Evolutionary conservation across 2,888 invertebrate species (phyloP).

Genomic region (Tryphoninae sp.): DNA sequence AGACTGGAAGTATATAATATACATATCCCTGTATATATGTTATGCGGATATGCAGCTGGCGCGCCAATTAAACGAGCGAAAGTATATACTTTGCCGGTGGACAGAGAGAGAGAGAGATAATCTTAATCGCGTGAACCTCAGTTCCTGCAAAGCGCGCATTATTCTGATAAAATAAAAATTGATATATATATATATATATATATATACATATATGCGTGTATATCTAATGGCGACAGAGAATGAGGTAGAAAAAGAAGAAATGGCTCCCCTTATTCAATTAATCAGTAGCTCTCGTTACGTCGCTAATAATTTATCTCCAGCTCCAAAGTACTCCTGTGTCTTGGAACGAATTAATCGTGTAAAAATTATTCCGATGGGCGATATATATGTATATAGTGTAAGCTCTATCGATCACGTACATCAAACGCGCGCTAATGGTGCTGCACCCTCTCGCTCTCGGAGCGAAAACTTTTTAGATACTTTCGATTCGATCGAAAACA

Average conservation of each 20-base stretch:
- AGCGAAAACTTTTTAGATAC: constrained; percentile 25
- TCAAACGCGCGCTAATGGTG: constrained; percentile 51
- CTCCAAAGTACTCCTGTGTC: constrained; percentile 8
- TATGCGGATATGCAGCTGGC: constrained; percentile 33
- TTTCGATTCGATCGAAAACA: constrained; percentile 22
- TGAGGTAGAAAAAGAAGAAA: background rate
- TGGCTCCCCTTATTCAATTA: constrained; percentile 51
- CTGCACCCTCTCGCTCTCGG: constrained; percentile 52
- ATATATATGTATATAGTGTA: background rate
- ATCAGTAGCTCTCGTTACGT: constrained; percentile 44
- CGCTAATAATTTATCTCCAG: constrained; percentile 42
- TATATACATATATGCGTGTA: background rate
- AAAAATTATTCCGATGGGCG: constrained; percentile 23
- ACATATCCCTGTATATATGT: background rate
- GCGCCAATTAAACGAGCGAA: constrained; percentile 57
- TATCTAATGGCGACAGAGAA: background rate
- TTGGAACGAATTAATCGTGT: constrained; percentile 18
- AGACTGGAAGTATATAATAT: constrained; percentile 35
- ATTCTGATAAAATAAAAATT: constrained; percentile 26
- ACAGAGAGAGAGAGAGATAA: constrained; percentile 40
- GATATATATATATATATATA: constrained; percentile 6
- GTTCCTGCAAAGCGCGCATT: constrained; percentile 38
- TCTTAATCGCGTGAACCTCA: constrained; percentile 19
- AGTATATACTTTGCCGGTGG: constrained; percentile 43
- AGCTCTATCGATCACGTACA: constrained; percentile 58